Conservation (phyloP, 1,140 invertebrate species). For the Heliconius congener region DNA sequence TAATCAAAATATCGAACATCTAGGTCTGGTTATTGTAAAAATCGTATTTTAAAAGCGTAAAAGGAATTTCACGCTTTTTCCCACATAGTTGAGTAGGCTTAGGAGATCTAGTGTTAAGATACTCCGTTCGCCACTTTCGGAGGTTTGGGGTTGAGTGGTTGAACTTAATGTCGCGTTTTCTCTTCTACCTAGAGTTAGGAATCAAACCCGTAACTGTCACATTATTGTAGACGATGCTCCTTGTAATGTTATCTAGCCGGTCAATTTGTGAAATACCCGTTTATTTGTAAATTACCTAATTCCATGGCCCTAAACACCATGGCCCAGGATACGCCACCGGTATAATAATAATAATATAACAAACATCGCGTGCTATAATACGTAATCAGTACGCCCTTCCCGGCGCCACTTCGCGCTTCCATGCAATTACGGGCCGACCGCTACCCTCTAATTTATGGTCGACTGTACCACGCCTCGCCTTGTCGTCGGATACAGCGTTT, state of each 20-base stretch:
- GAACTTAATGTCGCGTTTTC: too few relatives aligned
- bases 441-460: constrained; percentile 67
- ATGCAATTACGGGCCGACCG: constrained; percentile 48
- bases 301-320: neutral
- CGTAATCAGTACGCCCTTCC: constrained; percentile 44
- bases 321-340: constrained; percentile 19
- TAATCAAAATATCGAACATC: constrained; percentile 4
- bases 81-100: too few relatives aligned
- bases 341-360: constrained; percentile 44
- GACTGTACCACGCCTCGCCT: constrained; percentile 48
- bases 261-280: neutral
- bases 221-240: too few relatives aligned
- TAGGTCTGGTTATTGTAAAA: neutral
- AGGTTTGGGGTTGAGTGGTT: too few relatives aligned
- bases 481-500: constrained; percentile 20
- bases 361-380: constrained; percentile 48
- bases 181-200: too few relatives aligned
- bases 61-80: too few relatives aligned
- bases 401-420: constrained; percentile 45
- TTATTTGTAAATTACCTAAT: constrained; percentile 1
- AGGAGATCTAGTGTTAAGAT: too few relatives aligned
- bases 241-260: neutral
- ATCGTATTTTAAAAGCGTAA: neutral
- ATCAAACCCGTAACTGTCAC: too few relatives aligned
- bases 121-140: too few relatives aligned